A percentile compares a stretch with the other conserved stretches of the same genome.
phyloP scores from a whole-genome alignment of 2,888 invertebrate genomes.

The Melolontha melolontha region DNA sequence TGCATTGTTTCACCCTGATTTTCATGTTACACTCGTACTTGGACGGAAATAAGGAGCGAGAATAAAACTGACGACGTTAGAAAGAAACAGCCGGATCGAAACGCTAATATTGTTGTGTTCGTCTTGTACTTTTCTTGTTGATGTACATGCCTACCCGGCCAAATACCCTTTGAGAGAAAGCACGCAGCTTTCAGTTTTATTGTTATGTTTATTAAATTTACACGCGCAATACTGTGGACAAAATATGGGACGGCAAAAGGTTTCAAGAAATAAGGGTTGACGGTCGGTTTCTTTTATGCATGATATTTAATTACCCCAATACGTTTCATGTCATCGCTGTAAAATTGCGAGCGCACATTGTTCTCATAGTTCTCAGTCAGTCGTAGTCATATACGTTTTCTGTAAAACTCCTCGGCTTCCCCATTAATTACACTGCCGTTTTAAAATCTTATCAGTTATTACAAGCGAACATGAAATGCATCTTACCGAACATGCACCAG shows the following conservation, averaged over 20 bases:
- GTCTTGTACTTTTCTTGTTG: neutral
- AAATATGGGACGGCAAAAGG: too few relatives aligned
- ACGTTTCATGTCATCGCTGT: slow-evolving; percentile 28
- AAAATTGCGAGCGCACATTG: slow-evolving; percentile 25
- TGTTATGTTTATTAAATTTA: neutral
- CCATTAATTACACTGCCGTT: slow-evolving; percentile 32
- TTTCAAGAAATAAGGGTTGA: neutral
- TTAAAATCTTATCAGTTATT: slow-evolving; percentile 36
- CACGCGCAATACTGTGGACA: too few relatives aligned
- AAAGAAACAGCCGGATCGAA: slow-evolving; percentile 7
- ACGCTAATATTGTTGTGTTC: slow-evolving; percentile 1
- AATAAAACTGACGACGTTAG: neutral
- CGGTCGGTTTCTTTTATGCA: slow-evolving; percentile 8
- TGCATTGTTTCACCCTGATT: slow-evolving; percentile 40
- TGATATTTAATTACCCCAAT: slow-evolving; percentile 29
- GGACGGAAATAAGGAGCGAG: slow-evolving; percentile 23
- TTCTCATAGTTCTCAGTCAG: slow-evolving; percentile 16
- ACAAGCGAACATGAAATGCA: slow-evolving; percentile 34
- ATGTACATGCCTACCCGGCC: neutral
- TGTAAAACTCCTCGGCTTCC: slow-evolving; percentile 12
- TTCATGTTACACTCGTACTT: slow-evolving; percentile 32
- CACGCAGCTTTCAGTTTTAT: neutral
- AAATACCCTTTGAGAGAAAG: too few relatives aligned
- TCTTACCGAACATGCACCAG: slow-evolving; percentile 28
- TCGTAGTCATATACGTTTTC: slow-evolving; percentile 4